Percentiles rank a stretch among this genome's conserved stretches.
phyloP scores from a whole-genome alignment of 2,888 invertebrate species.

The Trissolcus brochymenae region DNA sequence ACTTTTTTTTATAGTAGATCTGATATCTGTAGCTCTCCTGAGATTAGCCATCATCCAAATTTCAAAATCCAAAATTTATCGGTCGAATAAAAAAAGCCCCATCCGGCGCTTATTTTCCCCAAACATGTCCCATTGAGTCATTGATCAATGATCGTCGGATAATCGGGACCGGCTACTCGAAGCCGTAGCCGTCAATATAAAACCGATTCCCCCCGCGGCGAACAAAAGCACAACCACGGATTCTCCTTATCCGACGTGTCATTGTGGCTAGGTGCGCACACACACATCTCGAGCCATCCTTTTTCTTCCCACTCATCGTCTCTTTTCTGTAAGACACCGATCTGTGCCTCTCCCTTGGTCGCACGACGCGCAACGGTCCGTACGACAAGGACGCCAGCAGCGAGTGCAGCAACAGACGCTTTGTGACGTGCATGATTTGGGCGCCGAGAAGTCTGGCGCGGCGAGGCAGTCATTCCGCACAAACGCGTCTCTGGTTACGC shows the following conservation, averaged over 20 bases:
- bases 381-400: conserved; percentile 36
- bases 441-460: conserved; percentile 76
- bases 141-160: conserved; percentile 35
- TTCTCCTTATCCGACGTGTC: conserved; percentile 31
- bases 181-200: conserved; percentile 16
- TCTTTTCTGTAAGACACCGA: conserved; percentile 2
- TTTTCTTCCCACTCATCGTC: neutral
- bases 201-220: conserved; percentile 25
- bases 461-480: conserved; percentile 57
- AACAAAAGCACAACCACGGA: conserved; percentile 35
- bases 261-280: conserved; percentile 27
- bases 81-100: conserved; percentile 10
- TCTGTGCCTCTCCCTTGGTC: neutral
- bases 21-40: too few species aligned
- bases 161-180: conserved; percentile 22
- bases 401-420: conserved; percentile 49
- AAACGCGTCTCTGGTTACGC: conserved; percentile 75
- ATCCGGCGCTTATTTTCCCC: conserved; percentile 28
- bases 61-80: conserved; percentile 8
- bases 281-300: neutral
- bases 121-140: conserved; percentile 39
- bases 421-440: conserved; percentile 73
- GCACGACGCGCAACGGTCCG: neutral
- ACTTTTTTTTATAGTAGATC: too few species aligned
- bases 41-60: neutral